Base-by-base conservation (phyloP, 2,888 invertebrate species). In the Argyresthia albistria region DNA sequence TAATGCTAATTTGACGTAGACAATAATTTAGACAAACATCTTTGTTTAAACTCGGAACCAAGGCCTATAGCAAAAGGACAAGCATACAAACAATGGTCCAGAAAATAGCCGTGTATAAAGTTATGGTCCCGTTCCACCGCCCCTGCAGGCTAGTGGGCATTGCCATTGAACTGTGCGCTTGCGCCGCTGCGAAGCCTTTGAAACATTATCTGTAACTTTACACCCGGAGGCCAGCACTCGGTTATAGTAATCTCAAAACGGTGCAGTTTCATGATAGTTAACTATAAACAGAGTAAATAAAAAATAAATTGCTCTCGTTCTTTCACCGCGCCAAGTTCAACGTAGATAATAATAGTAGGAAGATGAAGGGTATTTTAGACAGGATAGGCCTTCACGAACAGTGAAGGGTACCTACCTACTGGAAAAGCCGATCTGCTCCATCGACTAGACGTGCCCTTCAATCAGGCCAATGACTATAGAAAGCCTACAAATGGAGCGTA, bases 61-160 rank as follows among this genome's bases (percentile, higher is more conserved):
- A 25, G 25, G 25, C 6, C 25, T 25, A 25, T n/a, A 39, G 55
- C 56, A 59, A 58, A 59, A 49, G 51, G 55, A 25, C 25, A 25
- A 60, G 53, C 58, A 57, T 2, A 60, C 56, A 58, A 58, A 58
- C 60, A 62, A 59, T 61, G 54, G 52, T 50, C 47, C 54, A 54
- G 54, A 53, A 56, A 59, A 55, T 53, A 53, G 55, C 55, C 55
- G 57, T 58, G 25, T 56, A 59, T 55, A 57, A 56, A 53, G 50
- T 50, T 53, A 55, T 55, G 57, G 54, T 58, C 51, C 36, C 39
- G 51, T 12, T 37, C 56, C 53, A 52, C 55, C 55, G 56, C 57
- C 53, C 51, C 53, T 53, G 56, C 53, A 15, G 46, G 16, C 46
- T 6, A 16, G n/a, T 25, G 25, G 25, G 48, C 11, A 36, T 37